Evolutionary conservation across 2,113 vertebrate genomes (phyloP).

Genomic region (Dipodomys stephensi): DNA sequence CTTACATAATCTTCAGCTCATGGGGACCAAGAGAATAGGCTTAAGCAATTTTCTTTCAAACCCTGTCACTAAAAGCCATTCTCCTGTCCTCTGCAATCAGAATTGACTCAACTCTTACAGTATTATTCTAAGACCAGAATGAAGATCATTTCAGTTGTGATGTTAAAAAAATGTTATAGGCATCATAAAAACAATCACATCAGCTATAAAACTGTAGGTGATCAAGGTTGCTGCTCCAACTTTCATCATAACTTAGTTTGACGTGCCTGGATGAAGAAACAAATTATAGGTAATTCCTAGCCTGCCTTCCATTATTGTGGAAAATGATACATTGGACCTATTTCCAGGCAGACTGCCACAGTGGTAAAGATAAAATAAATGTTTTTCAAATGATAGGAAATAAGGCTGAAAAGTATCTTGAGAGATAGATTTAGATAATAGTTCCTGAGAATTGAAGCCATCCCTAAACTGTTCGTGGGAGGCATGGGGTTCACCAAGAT

Average conservation of each 20-base stretch:
- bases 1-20: neutral
- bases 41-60: conserved; percentile 61
- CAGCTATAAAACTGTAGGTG: conserved; percentile 86
- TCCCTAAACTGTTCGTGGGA: neutral
- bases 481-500: neutral
- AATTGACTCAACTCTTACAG: conserved; percentile 82
- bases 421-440: conserved; percentile 67
- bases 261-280: conserved; percentile 85
- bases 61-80: conserved; percentile 56
- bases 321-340: conserved; percentile 75
- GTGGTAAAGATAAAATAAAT: conserved; percentile 80
- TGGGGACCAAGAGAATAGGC: conserved; percentile 1
- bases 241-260: conserved; percentile 85
- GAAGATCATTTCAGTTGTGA: conserved; percentile 79
- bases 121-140: conserved; percentile 84
- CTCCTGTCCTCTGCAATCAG: conserved; percentile 61
- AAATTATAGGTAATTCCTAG: conserved; percentile 84
- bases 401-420: conserved; percentile 77
- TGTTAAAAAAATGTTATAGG: conserved; percentile 84
- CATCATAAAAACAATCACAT: conserved; percentile 88
- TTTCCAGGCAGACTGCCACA: conserved; percentile 75
- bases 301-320: conserved; percentile 72
- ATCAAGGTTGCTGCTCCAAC: conserved; percentile 80
- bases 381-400: conserved; percentile 80
- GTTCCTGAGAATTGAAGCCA: conserved; percentile 58